These are phyloP conservation scores for Oncopodura yosiiana DNA, from an alignment of 1,140 invertebrate species.

Conservation along the genomic window DNA sequence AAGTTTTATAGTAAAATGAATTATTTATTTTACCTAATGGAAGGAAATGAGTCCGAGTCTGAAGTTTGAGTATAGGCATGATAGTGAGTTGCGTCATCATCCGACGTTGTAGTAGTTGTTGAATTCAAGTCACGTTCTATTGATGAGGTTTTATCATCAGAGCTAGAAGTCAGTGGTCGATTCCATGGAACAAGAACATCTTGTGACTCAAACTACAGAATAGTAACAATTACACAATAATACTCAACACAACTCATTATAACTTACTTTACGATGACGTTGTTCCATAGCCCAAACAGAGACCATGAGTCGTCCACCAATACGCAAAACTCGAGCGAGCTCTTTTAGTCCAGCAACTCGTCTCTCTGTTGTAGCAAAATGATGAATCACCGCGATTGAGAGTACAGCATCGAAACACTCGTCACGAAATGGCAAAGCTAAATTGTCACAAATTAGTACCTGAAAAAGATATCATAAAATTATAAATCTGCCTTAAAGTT, in stretches of 20 bases:
- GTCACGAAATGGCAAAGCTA: constrained; percentile 79
- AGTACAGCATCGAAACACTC: constrained; percentile 88
- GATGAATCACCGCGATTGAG: constrained; percentile 88
- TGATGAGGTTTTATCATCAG: constrained; percentile 51
- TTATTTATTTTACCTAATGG: constrained; percentile 35
- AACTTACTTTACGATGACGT: constrained; percentile 61
- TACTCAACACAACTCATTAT: background rate
- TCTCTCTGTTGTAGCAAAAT: constrained; percentile 83
- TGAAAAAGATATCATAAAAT: constrained; percentile 39
- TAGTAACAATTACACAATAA: constrained; percentile 13
- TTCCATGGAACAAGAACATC: constrained; percentile 95
- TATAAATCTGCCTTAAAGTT: background rate
- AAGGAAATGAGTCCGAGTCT: constrained; percentile 49
- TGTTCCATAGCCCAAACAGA: constrained; percentile 97
- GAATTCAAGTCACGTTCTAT: constrained; percentile 49
- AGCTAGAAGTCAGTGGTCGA: constrained; percentile 50
- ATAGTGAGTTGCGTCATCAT: constrained; percentile 52
- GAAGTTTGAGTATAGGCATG: constrained; percentile 56
- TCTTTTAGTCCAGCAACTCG: constrained; percentile 76
- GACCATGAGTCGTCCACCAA: constrained; percentile 83
- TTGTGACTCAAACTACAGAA: constrained; percentile 66
- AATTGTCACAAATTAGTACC: constrained; percentile 79
- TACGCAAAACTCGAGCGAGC: constrained; percentile 72
- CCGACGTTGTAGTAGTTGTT: constrained; percentile 48
- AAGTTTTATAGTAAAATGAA: background rate